phyloP scores from a whole-genome alignment of 2,797 vertebrate species.

The Hylomyscus alleni region DNA sequence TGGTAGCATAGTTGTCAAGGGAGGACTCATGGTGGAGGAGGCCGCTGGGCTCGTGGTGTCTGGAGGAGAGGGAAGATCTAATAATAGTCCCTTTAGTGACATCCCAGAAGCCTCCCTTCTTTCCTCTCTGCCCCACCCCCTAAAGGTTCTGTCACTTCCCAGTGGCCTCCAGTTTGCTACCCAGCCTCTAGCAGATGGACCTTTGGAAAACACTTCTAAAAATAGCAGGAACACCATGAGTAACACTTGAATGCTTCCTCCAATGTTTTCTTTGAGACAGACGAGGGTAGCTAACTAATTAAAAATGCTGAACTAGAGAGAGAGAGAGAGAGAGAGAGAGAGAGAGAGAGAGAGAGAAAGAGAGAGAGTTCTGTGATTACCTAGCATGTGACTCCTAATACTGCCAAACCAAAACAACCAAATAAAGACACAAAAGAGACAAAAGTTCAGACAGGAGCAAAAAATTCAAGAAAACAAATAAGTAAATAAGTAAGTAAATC shows the following conservation, averaged over 20 bases:
- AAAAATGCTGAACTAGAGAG: neutral
- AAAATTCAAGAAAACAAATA: neutral
- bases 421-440: neutral
- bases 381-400: neutral
- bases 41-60: neutral
- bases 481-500: too few relatives aligned
- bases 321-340: neutral
- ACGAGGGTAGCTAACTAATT: slow-evolving; percentile 21
- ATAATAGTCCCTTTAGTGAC: neutral
- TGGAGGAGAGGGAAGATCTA: too few relatives aligned
- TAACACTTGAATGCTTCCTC: slow-evolving; percentile 38
- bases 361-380: neutral
- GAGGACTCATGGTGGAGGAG: too few relatives aligned
- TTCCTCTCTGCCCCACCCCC: too few relatives aligned
- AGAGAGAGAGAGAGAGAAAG: neutral
- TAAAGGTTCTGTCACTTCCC: neutral
- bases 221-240: neutral
- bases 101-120: neutral
- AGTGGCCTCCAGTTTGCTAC: neutral
- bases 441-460: neutral
- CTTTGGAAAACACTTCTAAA: neutral
- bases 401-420: neutral
- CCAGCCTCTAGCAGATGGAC: neutral
- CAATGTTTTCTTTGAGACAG: neutral
- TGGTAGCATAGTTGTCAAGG: too few relatives aligned